A percentile compares a stretch with the other conserved stretches of the same genome.
Evolutionary conservation across 1,140 invertebrate species (phyloP).

Genomic region (Arctopsyche grandis): DNA sequence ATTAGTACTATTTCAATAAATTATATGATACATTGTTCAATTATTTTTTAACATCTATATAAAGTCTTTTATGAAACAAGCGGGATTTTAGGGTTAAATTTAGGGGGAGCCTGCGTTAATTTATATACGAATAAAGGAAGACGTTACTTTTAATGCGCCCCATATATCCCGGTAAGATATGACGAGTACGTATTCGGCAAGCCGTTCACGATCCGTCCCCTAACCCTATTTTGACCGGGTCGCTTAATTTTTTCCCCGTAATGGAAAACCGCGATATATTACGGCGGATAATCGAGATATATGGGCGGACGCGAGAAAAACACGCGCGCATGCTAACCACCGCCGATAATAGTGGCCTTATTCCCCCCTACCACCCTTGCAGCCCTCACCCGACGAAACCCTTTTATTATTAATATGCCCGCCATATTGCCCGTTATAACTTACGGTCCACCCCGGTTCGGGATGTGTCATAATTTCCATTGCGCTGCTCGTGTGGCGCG

Average conservation of each 20-base stretch:
- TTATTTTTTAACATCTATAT: too few relatives aligned
- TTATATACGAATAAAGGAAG: constrained; percentile 11
- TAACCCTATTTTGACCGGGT: constrained; percentile 5
- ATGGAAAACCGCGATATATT: constrained; percentile 29
- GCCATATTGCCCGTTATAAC: constrained; percentile 17
- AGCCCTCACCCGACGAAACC: background rate
- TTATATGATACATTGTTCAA: background rate
- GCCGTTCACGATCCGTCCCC: background rate
- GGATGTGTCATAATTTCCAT: too few relatives aligned
- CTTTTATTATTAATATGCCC: constrained; percentile 27
- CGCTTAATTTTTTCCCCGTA: constrained; percentile 19
- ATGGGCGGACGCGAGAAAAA: constrained; percentile 12
- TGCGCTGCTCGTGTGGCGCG: background rate
- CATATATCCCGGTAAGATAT: background rate
- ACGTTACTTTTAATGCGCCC: background rate
- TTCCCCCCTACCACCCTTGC: background rate
- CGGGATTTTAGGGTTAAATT: background rate
- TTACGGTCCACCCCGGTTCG: constrained; percentile 6
- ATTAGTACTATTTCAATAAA: background rate
- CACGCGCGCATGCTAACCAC: constrained; percentile 25
- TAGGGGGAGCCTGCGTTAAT: background rate
- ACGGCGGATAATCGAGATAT: constrained; percentile 27
- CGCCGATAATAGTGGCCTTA: constrained; percentile 5
- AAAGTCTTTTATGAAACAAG: too few relatives aligned
- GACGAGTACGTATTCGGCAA: background rate